These are phyloP conservation scores for Stomorhina lunata DNA, from an alignment of 2,888 invertebrate genomes.

Conservation along the genomic window DNA sequence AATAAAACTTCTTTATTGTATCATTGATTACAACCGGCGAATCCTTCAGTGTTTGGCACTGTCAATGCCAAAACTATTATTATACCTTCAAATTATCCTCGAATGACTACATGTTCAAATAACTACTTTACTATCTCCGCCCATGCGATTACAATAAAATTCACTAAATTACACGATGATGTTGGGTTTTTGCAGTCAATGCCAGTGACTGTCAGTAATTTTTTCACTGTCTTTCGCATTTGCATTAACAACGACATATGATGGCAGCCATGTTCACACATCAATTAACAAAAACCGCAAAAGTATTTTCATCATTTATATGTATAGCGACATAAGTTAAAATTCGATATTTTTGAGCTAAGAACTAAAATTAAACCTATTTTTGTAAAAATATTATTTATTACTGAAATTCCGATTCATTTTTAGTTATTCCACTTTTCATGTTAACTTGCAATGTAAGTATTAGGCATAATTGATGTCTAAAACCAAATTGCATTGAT, in stretches of 20 bases:
- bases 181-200: background rate
- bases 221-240: background rate
- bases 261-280: slow-evolving; percentile 17
- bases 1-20: background rate
- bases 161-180: slow-evolving; percentile 8
- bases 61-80: slow-evolving; percentile 7
- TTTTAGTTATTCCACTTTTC: too few species aligned
- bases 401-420: too few species aligned
- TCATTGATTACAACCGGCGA: slow-evolving; percentile 10
- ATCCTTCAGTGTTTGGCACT: slow-evolving; percentile 2
- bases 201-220: slow-evolving; percentile 13
- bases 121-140: background rate
- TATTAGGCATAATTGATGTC: too few species aligned
- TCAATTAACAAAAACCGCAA: slow-evolving; percentile 10
- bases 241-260: background rate
- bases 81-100: slow-evolving; percentile 32
- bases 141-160: slow-evolving; percentile 2
- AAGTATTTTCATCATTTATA: slow-evolving; percentile 8
- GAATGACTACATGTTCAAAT: slow-evolving; percentile 6
- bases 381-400: too few species aligned
- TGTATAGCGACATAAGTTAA: background rate
- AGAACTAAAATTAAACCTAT: too few species aligned
- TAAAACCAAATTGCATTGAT: too few species aligned
- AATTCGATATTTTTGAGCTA: too few species aligned
- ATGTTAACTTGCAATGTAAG: too few species aligned